Evolutionary conservation across 2,113 vertebrate genomes (phyloP).

Genomic region (Megaptera novaeangliae): DNA sequence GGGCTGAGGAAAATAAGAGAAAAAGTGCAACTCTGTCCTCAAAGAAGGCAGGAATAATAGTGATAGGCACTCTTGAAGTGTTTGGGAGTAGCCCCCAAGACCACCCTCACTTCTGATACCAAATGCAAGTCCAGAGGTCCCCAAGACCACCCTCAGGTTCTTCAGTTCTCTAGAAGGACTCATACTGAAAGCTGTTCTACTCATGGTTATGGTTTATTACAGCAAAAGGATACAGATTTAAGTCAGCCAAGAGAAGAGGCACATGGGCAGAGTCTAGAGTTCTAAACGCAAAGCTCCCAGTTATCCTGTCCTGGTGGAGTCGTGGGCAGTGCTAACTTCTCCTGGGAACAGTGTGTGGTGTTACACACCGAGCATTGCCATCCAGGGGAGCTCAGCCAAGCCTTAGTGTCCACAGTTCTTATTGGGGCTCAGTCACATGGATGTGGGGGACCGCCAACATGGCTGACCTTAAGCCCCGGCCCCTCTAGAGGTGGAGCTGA

Average conservation of each 20-base stretch:
- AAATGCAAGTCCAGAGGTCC: background rate
- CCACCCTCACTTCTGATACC: background rate
- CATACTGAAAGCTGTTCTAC: background rate
- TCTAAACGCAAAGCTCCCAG: background rate
- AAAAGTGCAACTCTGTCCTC: background rate
- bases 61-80: accelerated
- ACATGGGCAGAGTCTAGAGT: background rate
- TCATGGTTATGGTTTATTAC: background rate
- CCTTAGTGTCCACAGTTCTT: background rate
- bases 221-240: too few relatives aligned
- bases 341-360: accelerated
- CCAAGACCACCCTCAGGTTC: background rate
- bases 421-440: background rate
- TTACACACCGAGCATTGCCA: accelerated
- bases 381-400: background rate
- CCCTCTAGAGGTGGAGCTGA: background rate
- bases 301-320: background rate
- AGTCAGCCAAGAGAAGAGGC: background rate
- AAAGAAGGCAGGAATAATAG: background rate
- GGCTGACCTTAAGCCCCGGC: background rate
- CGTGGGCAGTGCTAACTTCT: too few relatives aligned
- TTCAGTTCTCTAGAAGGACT: too few relatives aligned
- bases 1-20: background rate
- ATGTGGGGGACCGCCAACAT: background rate
- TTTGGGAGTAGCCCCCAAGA: background rate